phyloP scores from a whole-genome alignment of 1,140 invertebrate genomes.

The Hypsibius dujardini region DNA sequence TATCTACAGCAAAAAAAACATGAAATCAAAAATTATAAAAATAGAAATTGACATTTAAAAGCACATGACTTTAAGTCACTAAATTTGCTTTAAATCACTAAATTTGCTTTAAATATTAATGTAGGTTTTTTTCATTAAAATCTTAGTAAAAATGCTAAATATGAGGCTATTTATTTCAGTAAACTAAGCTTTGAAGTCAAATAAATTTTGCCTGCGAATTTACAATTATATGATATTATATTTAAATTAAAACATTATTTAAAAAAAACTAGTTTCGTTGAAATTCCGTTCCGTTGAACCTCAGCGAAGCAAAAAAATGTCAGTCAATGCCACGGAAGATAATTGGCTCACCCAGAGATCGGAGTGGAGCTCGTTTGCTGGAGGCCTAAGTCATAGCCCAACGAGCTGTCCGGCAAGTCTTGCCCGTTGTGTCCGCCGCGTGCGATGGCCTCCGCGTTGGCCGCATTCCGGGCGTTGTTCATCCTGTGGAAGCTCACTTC shows the following conservation, averaged over 20 bases:
- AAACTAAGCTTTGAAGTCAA: too few relatives aligned
- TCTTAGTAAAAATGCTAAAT: background rate
- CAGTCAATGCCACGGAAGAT: too few relatives aligned
- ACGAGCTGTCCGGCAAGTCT: slow-evolving; percentile 53
- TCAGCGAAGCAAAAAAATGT: too few relatives aligned
- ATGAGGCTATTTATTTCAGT: background rate
- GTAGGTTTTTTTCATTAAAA: background rate
- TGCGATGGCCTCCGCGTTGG: background rate
- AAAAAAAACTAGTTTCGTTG: too few relatives aligned
- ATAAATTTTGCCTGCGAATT: too few relatives aligned
- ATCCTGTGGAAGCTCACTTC: slow-evolving; percentile 82
- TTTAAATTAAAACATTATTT: too few relatives aligned
- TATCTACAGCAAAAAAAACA: background rate
- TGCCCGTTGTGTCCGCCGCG: slow-evolving; percentile 17
- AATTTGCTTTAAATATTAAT: too few relatives aligned
- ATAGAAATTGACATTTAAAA: background rate
- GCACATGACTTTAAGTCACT: too few relatives aligned
- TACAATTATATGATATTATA: too few relatives aligned
- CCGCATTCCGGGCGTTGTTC: slow-evolving; percentile 45
- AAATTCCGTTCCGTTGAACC: too few relatives aligned
- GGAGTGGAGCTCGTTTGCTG: slow-evolving; percentile 18
- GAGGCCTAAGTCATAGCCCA: slow-evolving; percentile 28
- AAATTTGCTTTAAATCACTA: too few relatives aligned
- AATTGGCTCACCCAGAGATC: slow-evolving; percentile 13
- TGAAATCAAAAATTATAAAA: background rate